These are phyloP conservation scores for Eudemis profundana DNA, from an alignment of 2,888 invertebrate species.

Conservation along the genomic window DNA sequence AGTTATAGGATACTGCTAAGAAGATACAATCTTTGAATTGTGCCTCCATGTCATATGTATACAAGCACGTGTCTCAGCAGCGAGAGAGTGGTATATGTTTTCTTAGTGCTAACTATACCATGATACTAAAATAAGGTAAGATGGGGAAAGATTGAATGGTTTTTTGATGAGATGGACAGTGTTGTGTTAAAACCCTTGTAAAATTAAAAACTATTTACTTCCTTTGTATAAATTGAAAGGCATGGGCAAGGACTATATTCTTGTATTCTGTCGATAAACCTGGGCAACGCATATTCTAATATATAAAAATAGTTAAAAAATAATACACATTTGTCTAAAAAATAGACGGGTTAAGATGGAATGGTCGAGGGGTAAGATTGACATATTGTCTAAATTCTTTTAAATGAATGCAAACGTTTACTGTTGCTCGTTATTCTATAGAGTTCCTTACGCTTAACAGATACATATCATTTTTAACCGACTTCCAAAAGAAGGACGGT, in stretches of 20 bases:
- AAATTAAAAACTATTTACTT: no score
- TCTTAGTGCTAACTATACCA: no score
- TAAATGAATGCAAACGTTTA: slow-evolving; percentile 10
- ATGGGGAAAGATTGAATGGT: slow-evolving; percentile 13
- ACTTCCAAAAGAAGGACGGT: no score
- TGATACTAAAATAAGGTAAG: no score
- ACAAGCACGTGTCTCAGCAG: no score
- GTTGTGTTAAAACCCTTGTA: slow-evolving; percentile 3
- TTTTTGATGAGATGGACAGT: background rate
- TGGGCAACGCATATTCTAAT: background rate
- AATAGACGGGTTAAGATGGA: slow-evolving; percentile 3
- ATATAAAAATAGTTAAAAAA: slow-evolving; percentile 11
- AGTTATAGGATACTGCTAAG: no score
- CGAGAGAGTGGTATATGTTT: no score
- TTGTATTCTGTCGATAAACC: slow-evolving; percentile 7
- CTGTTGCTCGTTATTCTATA: slow-evolving; percentile 12
- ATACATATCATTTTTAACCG: no score
- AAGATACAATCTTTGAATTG: no score
- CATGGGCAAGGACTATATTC: slow-evolving; percentile 8
- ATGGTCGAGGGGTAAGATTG: slow-evolving; percentile 19
- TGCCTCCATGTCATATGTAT: no score
- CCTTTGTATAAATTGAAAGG: slow-evolving; percentile 13
- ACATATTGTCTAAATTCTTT: slow-evolving; percentile 13
- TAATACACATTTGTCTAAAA: slow-evolving; percentile 10
- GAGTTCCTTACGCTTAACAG: no score